phyloP scores from a whole-genome alignment of 2,888 invertebrate species.

The Adelphocoris suturalis region DNA sequence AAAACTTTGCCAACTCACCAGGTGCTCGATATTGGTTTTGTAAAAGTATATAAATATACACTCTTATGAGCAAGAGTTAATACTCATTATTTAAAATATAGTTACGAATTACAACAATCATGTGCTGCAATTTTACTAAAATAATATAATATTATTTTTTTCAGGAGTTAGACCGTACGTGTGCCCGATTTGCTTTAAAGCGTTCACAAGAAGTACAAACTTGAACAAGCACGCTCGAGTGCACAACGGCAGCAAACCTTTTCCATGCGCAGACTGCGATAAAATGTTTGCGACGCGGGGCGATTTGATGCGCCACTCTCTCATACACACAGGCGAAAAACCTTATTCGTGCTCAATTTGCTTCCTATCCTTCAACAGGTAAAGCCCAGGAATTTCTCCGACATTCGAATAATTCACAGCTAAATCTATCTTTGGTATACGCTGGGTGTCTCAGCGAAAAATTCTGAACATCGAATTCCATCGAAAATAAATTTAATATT shows the following conservation, averaged over 20 bases:
- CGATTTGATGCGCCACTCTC: slow-evolving; percentile 84
- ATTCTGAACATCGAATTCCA: too few species aligned
- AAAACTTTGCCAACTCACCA: too few species aligned
- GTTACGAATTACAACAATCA: too few species aligned
- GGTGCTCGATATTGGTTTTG: too few species aligned
- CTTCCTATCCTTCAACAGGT: slow-evolving; percentile 81
- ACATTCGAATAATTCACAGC: too few species aligned
- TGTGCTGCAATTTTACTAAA: too few species aligned
- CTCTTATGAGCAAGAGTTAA: too few species aligned
- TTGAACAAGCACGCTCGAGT: slow-evolving; percentile 76
- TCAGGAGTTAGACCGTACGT: slow-evolving; percentile 87
- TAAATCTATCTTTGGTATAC: too few species aligned
- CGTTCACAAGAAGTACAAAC: slow-evolving; percentile 83
- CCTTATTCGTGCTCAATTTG: slow-evolving; percentile 87
- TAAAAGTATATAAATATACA: too few species aligned
- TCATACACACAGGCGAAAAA: slow-evolving; percentile 86
- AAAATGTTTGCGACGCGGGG: slow-evolving; percentile 86
- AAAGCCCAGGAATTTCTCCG: background rate
- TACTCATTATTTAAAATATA: too few species aligned
- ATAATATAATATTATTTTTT: slow-evolving; percentile 73
- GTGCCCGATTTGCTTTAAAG: slow-evolving; percentile 86
- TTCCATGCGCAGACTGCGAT: slow-evolving; percentile 84
- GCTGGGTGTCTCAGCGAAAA: too few species aligned
- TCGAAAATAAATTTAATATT: too few species aligned
- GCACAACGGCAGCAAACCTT: slow-evolving; percentile 76